Evolutionary conservation across 2,888 invertebrate species (phyloP).

Genomic region (Torymus texanus): DNA sequence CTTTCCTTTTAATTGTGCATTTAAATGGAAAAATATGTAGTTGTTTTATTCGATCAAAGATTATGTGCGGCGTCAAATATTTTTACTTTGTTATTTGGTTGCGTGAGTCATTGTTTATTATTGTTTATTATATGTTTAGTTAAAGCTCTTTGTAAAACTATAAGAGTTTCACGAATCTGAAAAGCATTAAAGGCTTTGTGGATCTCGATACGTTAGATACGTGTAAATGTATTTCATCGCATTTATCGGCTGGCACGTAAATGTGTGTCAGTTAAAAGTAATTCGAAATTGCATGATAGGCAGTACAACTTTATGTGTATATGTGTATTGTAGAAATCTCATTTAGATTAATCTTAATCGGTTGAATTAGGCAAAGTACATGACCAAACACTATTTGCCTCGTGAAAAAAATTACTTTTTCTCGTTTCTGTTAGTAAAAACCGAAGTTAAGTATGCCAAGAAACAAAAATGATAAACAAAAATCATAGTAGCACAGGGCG

Average conservation of each 20-base stretch:
- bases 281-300: conserved; percentile 48
- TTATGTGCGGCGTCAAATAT: conserved; percentile 10
- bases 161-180: conserved; percentile 37
- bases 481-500: conserved; percentile 19
- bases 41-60: conserved; percentile 44
- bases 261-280: conserved; percentile 17
- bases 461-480: conserved; percentile 11
- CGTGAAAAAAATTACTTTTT: conserved; percentile 25
- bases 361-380: conserved; percentile 37
- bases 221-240: conserved; percentile 54
- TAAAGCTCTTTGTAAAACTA: conserved; percentile 39
- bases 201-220: conserved; percentile 50
- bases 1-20: conserved; percentile 51
- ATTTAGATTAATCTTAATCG: conserved; percentile 52
- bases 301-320: conserved; percentile 47
- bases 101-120: conserved; percentile 43
- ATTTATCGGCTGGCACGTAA: conserved; percentile 48
- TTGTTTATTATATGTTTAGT: conserved; percentile 44
- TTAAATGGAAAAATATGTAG: conserved; percentile 43
- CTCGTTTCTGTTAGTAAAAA: conserved; percentile 24
- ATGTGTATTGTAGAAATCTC: conserved; percentile 55
- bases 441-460: conserved; percentile 31
- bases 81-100: conserved; percentile 49
- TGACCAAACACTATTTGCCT: conserved; percentile 40
- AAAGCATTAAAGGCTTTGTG: conserved; percentile 44